Conservation (phyloP, 2,113 vertebrate species). For the Eidolon helvum region DNA sequence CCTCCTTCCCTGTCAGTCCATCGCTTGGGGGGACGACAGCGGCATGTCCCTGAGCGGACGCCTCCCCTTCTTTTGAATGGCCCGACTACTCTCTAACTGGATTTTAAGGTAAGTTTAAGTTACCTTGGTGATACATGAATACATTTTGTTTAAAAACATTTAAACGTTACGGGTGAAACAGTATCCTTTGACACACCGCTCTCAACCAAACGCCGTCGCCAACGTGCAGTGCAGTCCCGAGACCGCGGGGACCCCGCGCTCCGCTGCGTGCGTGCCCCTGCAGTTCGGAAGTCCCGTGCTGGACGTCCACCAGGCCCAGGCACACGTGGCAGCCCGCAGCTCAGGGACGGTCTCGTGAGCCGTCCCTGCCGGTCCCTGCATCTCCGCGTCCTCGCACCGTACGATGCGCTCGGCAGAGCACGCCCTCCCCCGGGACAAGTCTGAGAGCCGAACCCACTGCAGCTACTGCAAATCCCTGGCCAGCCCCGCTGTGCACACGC, state of each 20-base stretch:
- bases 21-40: background rate
- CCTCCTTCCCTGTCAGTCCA: too few relatives aligned
- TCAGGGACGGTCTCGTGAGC: background rate
- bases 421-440: too few relatives aligned
- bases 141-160: background rate
- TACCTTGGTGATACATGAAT: background rate
- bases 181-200: background rate
- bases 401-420: too few relatives aligned
- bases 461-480: background rate
- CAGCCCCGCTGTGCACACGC: fast-evolving
- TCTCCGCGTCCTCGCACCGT: too few relatives aligned
- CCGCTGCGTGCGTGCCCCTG: fast-evolving
- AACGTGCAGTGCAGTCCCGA: fast-evolving
- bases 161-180: background rate
- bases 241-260: fast-evolving
- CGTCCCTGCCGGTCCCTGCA: background rate
- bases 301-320: fast-evolving
- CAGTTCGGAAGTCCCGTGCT: fast-evolving
- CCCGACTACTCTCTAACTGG: background rate
- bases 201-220: background rate
- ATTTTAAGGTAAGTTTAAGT: background rate
- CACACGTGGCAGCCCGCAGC: fast-evolving
- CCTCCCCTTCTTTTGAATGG: background rate
- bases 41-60: background rate
- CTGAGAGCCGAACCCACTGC: too few relatives aligned